Conservation (phyloP, 1,140 invertebrate species). For the Drosophila melanica region DNA sequence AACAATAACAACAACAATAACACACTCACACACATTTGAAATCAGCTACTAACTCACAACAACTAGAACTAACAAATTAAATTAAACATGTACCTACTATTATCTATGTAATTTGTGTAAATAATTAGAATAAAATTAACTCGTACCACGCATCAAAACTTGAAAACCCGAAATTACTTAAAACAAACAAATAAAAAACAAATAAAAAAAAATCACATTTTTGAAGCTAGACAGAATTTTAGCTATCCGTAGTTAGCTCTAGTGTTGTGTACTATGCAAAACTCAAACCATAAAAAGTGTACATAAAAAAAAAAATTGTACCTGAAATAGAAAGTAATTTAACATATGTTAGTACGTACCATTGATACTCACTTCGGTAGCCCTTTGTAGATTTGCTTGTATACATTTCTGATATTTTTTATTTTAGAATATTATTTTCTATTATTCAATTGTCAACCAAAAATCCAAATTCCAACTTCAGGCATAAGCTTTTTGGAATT, state of each 20-base stretch:
- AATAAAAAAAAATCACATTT: background rate
- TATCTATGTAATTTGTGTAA: constrained; percentile 68
- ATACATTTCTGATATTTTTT: constrained; percentile 3
- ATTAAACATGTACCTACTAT: constrained; percentile 36
- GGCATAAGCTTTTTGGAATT: background rate
- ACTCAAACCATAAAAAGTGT: constrained; percentile 5
- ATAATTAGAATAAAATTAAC: constrained; percentile 56
- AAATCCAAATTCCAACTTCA: background rate
- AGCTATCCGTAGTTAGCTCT: constrained; percentile 7
- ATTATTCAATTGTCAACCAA: background rate
- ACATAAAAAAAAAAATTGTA: background rate
- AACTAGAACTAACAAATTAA: constrained; percentile 57
- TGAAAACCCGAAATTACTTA: constrained; percentile 15
- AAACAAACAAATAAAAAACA: background rate
- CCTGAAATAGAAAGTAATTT: constrained; percentile 2
- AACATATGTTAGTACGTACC: background rate
- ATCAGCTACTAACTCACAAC: constrained; percentile 59
- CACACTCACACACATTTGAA: constrained; percentile 63
- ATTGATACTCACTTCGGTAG: constrained; percentile 1
- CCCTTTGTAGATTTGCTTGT: constrained; percentile 10
- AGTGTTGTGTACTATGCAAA: constrained; percentile 3
- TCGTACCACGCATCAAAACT: constrained; percentile 34
- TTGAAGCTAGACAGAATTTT: constrained; percentile 14
- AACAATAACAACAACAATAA: constrained; percentile 20
- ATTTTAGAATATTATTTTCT: background rate